Percentiles rank a stretch among this genome's conserved stretches.
Conservation (phyloP, 2,888 invertebrate genomes). For the Acleris cristana region DNA sequence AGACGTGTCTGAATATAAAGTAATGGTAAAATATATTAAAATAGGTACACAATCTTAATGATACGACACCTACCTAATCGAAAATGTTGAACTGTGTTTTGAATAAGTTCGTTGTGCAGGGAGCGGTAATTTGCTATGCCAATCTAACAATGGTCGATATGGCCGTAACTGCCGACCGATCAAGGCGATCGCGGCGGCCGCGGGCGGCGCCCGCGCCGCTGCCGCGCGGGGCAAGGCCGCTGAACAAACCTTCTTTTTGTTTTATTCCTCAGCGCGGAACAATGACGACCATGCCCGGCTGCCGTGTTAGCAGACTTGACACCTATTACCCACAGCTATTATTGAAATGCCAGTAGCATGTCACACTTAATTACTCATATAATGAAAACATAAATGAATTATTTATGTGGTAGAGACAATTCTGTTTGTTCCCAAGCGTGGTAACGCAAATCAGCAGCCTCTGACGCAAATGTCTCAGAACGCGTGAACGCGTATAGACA, state of each 20-base stretch:
- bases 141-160: conserved; percentile 25
- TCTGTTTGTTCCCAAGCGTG: conserved; percentile 38
- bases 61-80: too few relatives aligned
- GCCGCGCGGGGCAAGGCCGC: conserved; percentile 26
- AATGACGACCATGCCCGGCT: conserved; percentile 17
- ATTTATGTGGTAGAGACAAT: conserved; percentile 10
- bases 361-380: conserved; percentile 20
- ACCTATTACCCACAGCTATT: conserved; percentile 9
- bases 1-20: too few relatives aligned
- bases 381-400: conserved; percentile 22
- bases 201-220: conserved; percentile 17
- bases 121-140: conserved; percentile 22
- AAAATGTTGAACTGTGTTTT: neutral
- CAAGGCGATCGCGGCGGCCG: conserved; percentile 20
- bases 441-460: conserved; percentile 33
- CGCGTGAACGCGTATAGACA: conserved; percentile 12
- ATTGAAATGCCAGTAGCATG: conserved; percentile 9
- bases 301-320: conserved; percentile 13
- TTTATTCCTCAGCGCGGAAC: conserved; percentile 29
- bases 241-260: conserved; percentile 21
- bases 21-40: too few relatives aligned
- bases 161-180: conserved; percentile 14
- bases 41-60: too few relatives aligned
- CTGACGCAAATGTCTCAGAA: conserved; percentile 40
- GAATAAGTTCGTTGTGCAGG: neutral